Evolutionary conservation across 2,797 vertebrate genomes (phyloP), one percentile per base, ranked within the genome.

Genomic region (Fistularia commersonii): DNA sequence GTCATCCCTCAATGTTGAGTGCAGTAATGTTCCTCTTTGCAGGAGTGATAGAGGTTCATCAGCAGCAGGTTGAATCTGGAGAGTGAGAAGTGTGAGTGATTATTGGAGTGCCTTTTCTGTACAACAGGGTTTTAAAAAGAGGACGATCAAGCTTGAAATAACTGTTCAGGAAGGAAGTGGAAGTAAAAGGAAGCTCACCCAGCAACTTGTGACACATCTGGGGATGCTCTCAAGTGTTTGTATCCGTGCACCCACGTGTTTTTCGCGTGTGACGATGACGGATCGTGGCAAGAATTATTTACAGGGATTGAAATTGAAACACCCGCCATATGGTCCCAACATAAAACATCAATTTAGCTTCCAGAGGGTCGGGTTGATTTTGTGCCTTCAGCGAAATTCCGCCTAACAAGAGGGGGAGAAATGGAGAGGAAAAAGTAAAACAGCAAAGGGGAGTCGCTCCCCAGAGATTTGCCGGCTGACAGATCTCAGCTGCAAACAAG

Each of bases 241-340:
- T 31, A n/a, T 70, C 3, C 50, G 47, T 63, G 48, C 62, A 50
- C n/a, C n/a, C n/a, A n/a, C n/a, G n/a, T n/a, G 52, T 65, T 36
- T 64, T 59, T 65, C 38, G 55, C 47, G 49, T 42, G 56, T n/a
- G n/a, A n/a, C n/a, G 53, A 61, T 59, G 42, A 66, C 57, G 60
- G 42, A 36, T 61, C 59, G 41, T 61, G 43, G 48, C 47, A 76
- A 86, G 66, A 72, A 89, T 87, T 83, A 90, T 89, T 87, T 77
- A 84, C 36, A 48, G 41, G 51, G 67, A 65, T 69, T 72, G 76
- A 69, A 80, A 69, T 70, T 58, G 64, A 82, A 61, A 53, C 69
- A 66, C 57, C 63, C 77, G 69, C 81, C 80, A 82, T 85, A 83
- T 85, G 83, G 64, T 79, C 45, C 50, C 36, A 37, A 64, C 64